Evolutionary conservation across 2,113 vertebrate species (phyloP).

Genomic region (Thryonomys swinderianus): DNA sequence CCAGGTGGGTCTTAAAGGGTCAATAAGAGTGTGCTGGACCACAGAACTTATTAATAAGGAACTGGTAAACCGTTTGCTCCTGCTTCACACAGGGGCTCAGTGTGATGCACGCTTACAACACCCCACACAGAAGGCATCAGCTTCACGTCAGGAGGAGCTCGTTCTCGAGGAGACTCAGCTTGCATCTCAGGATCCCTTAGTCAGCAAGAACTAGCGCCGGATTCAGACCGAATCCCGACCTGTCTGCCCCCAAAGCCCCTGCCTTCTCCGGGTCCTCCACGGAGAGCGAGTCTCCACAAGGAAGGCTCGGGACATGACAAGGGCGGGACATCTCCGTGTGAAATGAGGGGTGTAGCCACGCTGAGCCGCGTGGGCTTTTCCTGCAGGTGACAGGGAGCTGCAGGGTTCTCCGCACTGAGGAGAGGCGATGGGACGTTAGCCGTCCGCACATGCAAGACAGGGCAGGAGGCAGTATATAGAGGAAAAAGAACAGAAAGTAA

Average conservation of each 20-base stretch:
- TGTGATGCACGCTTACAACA: conserved; percentile 8
- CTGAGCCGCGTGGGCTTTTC: background rate
- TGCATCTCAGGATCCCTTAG: background rate
- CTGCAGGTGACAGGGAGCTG: background rate
- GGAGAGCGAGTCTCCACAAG: background rate
- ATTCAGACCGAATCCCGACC: background rate
- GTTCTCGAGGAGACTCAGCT: background rate
- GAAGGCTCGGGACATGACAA: background rate
- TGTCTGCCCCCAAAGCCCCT: background rate
- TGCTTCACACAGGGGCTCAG: background rate
- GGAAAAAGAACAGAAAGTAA: background rate
- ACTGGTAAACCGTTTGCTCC: background rate
- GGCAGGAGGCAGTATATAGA: background rate
- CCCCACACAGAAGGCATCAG: background rate
- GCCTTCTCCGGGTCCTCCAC: background rate
- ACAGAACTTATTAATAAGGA: background rate
- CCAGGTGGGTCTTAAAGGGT: conserved; percentile 2
- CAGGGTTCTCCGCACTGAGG: background rate
- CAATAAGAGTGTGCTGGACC: background rate
- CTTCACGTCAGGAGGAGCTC: background rate
- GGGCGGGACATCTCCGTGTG: background rate
- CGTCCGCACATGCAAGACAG: background rate
- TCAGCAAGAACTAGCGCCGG: background rate
- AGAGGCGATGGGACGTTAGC: background rate
- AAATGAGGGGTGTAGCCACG: background rate